Conservation (phyloP, 1,140 invertebrate species). For the Drosophila subobscura region DNA sequence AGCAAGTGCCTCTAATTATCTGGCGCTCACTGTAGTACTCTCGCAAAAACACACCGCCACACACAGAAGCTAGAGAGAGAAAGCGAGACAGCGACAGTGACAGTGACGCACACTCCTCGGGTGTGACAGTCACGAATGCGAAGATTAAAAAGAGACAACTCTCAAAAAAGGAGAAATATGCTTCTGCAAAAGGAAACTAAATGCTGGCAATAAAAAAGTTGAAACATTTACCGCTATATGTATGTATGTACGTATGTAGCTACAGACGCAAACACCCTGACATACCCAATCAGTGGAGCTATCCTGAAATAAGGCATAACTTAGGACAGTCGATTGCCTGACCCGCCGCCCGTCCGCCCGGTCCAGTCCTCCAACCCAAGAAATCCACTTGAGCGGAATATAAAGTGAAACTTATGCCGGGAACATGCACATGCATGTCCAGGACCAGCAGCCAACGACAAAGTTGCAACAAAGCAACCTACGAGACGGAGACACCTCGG, state of each 20-base stretch:
- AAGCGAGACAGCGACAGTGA: not conserved
- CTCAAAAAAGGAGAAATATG: slow-evolving; percentile 24
- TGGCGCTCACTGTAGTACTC: slow-evolving; percentile 22
- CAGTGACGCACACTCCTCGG: slow-evolving; percentile 45
- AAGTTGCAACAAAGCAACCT: slow-evolving; percentile 52
- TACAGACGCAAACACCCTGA: slow-evolving; percentile 17
- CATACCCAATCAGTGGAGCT: slow-evolving; percentile 39
- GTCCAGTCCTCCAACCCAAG: slow-evolving; percentile 10
- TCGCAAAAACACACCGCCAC: not conserved
- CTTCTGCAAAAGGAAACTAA: slow-evolving; percentile 40
- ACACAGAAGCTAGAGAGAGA: not conserved
- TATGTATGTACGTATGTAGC: slow-evolving; percentile 2
- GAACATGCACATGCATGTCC: slow-evolving; percentile 10
- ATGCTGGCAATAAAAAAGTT: slow-evolving; percentile 44
- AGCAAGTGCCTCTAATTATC: slow-evolving; percentile 37
- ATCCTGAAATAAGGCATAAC: slow-evolving; percentile 38
- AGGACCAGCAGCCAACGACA: slow-evolving; percentile 17
- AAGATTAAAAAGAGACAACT: slow-evolving; percentile 60
- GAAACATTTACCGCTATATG: slow-evolving; percentile 33
- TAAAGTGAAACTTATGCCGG: slow-evolving; percentile 42
- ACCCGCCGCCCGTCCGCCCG: slow-evolving; percentile 10
- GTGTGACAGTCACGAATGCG: slow-evolving; percentile 65
- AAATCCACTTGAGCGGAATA: slow-evolving; percentile 58
- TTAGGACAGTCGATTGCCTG: slow-evolving; percentile 39
- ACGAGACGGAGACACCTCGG: slow-evolving; percentile 39